These are phyloP conservation scores for Euphydryas editha DNA, from an alignment of 2,888 invertebrate genomes.

Conservation along the genomic window DNA sequence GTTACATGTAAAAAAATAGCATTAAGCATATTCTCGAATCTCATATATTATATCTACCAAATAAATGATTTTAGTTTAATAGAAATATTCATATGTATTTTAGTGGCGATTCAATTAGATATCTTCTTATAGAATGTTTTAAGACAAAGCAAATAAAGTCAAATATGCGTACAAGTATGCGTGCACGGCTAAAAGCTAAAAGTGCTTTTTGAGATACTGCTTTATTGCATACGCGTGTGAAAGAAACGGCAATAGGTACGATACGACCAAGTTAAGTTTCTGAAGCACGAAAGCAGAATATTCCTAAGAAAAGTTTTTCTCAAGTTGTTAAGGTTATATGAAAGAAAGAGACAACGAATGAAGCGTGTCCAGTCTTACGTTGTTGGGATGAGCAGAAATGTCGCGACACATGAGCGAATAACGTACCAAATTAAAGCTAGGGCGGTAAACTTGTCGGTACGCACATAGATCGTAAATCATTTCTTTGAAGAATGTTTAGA, in stretches of 20 bases:
- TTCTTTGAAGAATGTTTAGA: constrained; percentile 49
- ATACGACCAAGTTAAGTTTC: constrained; percentile 46
- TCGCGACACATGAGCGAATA: constrained; percentile 43
- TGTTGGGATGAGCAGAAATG: constrained; percentile 59
- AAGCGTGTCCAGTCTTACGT: constrained; percentile 63
- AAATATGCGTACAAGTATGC: constrained; percentile 46
- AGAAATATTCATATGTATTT: constrained; percentile 71
- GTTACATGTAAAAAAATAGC: too few relatives aligned
- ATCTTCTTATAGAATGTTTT: constrained; percentile 50
- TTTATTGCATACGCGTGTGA: constrained; percentile 49
- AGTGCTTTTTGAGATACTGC: constrained; percentile 50
- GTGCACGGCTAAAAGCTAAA: constrained; percentile 39
- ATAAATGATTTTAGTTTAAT: not conserved
- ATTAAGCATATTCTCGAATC: too few relatives aligned
- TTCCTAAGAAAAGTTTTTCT: constrained; percentile 43
- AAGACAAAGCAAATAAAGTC: constrained; percentile 49
- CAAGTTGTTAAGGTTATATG: constrained; percentile 47
- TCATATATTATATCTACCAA: not conserved
- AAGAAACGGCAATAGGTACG: constrained; percentile 46
- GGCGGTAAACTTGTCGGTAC: constrained; percentile 35
- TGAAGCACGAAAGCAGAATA: constrained; percentile 40
- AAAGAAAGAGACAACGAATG: constrained; percentile 54
- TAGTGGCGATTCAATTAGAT: constrained; percentile 65
- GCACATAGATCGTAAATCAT: constrained; percentile 52
- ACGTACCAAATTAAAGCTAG: constrained; percentile 48